Percentiles rank a stretch among this genome's conserved stretches.
These are phyloP conservation scores for Muntiacus muntjak DNA, from an alignment of 2,113 vertebrate species.

Conservation along the genomic window DNA sequence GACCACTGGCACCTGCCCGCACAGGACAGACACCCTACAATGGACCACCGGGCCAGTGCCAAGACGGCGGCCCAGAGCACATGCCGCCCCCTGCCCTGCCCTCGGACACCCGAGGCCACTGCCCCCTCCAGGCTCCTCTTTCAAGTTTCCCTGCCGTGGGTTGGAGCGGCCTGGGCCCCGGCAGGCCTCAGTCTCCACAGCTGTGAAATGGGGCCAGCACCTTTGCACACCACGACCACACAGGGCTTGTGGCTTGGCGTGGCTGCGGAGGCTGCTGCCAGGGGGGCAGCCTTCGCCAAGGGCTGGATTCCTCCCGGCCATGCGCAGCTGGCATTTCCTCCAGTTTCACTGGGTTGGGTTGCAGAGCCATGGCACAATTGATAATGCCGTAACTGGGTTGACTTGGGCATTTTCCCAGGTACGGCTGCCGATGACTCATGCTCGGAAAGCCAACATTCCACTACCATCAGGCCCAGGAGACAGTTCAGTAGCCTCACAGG, in stretches of 20 bases:
- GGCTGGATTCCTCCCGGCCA: not conserved
- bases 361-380: conserved; percentile 21
- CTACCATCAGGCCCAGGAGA: not conserved
- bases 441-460: not conserved
- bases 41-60: fast-evolving
- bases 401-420: conserved; percentile 52
- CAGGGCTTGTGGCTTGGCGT: conserved; percentile 46
- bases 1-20: not conserved
- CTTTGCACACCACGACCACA: conserved; percentile 31
- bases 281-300: not conserved
- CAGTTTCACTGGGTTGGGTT: conserved; percentile 56
- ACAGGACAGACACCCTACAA: fast-evolving
- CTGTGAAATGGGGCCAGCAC: not conserved
- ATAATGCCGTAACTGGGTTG: conserved; percentile 44
- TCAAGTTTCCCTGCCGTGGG: fast-evolving
- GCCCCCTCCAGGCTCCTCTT: not conserved
- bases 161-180: not conserved
- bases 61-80: fast-evolving
- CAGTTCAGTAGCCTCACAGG: not conserved
- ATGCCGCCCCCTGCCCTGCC: fast-evolving
- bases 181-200: not conserved
- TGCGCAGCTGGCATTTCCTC: conserved; percentile 43
- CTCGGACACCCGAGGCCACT: fast-evolving
- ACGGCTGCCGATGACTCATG: conserved; percentile 11
- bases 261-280: not conserved